phyloP scores from a whole-genome alignment of 2,888 invertebrate genomes.

The Serripes groenlandicus region DNA sequence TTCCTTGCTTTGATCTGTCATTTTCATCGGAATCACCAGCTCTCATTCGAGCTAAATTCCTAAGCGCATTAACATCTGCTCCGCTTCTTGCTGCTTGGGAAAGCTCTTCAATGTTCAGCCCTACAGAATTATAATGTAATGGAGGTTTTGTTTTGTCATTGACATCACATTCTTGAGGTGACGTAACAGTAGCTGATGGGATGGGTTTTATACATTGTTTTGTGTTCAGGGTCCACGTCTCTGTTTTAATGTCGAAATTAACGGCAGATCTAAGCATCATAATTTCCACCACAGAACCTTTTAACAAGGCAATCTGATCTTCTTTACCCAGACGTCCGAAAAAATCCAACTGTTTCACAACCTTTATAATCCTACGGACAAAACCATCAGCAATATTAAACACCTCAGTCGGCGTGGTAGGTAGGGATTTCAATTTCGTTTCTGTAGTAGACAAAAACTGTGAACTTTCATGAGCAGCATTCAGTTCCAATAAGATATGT shows the following conservation, averaged over 20 bases:
- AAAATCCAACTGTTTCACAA: conserved; percentile 91
- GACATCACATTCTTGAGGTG: background rate
- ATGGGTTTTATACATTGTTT: conserved; percentile 64
- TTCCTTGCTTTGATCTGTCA: background rate
- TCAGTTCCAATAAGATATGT: conserved; percentile 69
- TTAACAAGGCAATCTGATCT: conserved; percentile 93
- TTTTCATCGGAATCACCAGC: background rate
- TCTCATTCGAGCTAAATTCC: conserved; percentile 37
- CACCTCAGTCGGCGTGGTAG: conserved; percentile 79
- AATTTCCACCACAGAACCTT: conserved; percentile 83
- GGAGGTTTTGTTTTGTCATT: background rate
- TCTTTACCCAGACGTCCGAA: conserved; percentile 97
- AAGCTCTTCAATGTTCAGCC: conserved; percentile 46
- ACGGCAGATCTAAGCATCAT: conserved; percentile 83
- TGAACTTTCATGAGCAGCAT: conserved; percentile 74
- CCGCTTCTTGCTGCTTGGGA: conserved; percentile 54
- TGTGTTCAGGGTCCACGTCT: conserved; percentile 80
- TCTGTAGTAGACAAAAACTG: conserved; percentile 76
- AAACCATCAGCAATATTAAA: conserved; percentile 84
- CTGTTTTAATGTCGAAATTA: conserved; percentile 80
- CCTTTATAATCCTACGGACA: conserved; percentile 89
- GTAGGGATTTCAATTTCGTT: conserved; percentile 69
- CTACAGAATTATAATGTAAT: background rate
- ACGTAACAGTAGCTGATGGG: conserved; percentile 1
- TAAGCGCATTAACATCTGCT: conserved; percentile 51